Evolutionary conservation across 2,888 invertebrate species (phyloP).

Genomic region (Eubasilissa splendida): DNA sequence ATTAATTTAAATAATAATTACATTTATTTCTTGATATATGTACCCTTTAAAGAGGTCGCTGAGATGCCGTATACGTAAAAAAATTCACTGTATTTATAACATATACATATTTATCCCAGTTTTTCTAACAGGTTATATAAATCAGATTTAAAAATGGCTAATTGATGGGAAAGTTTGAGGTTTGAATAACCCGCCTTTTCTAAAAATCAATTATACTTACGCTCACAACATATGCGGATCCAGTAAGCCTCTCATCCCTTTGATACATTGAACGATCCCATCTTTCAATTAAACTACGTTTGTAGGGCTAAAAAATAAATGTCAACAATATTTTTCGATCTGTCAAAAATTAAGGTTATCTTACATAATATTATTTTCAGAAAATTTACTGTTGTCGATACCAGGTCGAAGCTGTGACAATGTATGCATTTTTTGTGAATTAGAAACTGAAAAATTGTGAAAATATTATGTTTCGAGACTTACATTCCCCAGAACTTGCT

Average conservation of each 20-base stretch:
- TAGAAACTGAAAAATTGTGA: neutral
- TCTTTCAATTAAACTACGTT: conserved; percentile 70
- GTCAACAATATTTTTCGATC: neutral
- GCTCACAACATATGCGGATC: conserved; percentile 75
- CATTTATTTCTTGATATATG: too few relatives aligned
- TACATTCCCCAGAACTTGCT: conserved; percentile 76
- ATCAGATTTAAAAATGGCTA: neutral
- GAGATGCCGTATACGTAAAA: neutral
- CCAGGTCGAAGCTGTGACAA: too few relatives aligned
- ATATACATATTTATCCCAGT: too few relatives aligned
- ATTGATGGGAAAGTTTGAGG: neutral
- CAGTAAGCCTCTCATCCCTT: conserved; percentile 75
- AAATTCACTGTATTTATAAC: conserved; percentile 32
- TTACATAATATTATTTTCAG: conserved; percentile 3
- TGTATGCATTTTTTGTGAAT: too few relatives aligned
- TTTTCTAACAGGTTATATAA: too few relatives aligned
- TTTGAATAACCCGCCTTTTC: neutral
- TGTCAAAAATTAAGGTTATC: conserved; percentile 19
- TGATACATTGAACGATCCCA: conserved; percentile 74
- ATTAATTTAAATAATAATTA: too few relatives aligned
- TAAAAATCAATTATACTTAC: conserved; percentile 65
- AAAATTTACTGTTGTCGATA: neutral
- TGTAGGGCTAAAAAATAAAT: conserved; percentile 68
- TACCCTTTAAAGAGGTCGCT: too few relatives aligned
- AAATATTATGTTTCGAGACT: conserved; percentile 61